Conservation (phyloP, 2,888 invertebrate genomes). For the Alentia gelatinosa region DNA sequence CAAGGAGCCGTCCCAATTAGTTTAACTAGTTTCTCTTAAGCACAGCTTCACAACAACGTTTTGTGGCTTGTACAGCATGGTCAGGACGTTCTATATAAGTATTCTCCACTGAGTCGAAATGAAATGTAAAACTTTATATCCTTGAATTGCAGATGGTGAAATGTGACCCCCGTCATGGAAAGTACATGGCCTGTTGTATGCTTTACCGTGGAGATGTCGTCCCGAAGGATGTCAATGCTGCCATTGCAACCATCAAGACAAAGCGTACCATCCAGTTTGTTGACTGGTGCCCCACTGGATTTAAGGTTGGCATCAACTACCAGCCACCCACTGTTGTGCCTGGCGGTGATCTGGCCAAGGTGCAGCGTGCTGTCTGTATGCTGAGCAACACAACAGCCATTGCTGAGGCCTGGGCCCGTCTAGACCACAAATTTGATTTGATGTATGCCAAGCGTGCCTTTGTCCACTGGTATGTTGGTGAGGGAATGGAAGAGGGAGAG, state of each 20-base stretch:
- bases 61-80: no score
- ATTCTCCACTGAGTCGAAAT: no score
- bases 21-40: no score
- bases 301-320: slow-evolving; percentile 84
- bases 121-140: neutral
- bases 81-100: no score
- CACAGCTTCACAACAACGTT: no score
- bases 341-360: slow-evolving; percentile 88
- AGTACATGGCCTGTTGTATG: slow-evolving; percentile 82
- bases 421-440: slow-evolving; percentile 76
- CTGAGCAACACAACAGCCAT: slow-evolving; percentile 81
- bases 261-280: slow-evolving; percentile 69
- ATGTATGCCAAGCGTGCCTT: slow-evolving; percentile 75
- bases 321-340: slow-evolving; percentile 82
- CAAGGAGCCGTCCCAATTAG: no score
- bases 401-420: slow-evolving; percentile 81
- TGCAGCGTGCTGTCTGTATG: slow-evolving; percentile 82
- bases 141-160: slow-evolving; percentile 74
- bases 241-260: slow-evolving; percentile 80
- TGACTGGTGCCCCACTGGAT: slow-evolving; percentile 90
- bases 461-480: slow-evolving; percentile 81
- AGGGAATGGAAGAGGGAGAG: slow-evolving; percentile 61
- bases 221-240: slow-evolving; percentile 88
- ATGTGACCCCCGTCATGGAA: slow-evolving; percentile 79
- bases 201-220: slow-evolving; percentile 94